These are phyloP conservation scores for Argynnis bischoffii DNA, from an alignment of 2,888 invertebrate species.

Conservation along the genomic window DNA sequence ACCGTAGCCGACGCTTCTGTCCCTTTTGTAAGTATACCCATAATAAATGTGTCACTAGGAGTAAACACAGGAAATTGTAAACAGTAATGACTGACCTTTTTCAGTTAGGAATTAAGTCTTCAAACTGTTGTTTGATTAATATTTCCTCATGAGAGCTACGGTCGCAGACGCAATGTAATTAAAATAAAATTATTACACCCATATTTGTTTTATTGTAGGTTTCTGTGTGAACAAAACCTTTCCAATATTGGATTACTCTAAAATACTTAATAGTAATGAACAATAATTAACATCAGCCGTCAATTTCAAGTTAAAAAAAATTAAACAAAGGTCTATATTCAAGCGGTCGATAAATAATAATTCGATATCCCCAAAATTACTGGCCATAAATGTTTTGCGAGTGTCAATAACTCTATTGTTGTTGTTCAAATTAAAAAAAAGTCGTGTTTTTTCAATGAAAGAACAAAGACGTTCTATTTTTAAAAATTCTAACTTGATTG, in stretches of 20 bases:
- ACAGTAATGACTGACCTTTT: conserved; percentile 28
- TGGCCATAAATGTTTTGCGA: conserved; percentile 39
- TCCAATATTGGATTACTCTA: conserved; percentile 8
- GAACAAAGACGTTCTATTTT: conserved; percentile 76
- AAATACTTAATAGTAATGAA: conserved; percentile 18
- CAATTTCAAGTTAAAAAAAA: conserved; percentile 33
- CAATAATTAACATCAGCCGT: conserved; percentile 32
- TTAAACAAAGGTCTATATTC: conserved; percentile 31
- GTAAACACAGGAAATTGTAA: conserved; percentile 34
- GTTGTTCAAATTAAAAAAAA: conserved; percentile 40
- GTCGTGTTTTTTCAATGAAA: conserved; percentile 48
- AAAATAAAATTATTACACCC: conserved; percentile 15
- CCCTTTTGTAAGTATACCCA: conserved; percentile 23
- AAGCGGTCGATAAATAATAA: conserved; percentile 35
- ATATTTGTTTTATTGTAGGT: conserved; percentile 4
- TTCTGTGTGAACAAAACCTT: not conserved
- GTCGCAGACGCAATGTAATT: conserved; percentile 14
- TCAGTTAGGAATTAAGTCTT: conserved; percentile 49
- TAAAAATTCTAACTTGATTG: conserved; percentile 60
- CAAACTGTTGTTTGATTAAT: conserved; percentile 38
- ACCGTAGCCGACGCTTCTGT: conserved; percentile 1
- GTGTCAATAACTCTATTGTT: conserved; percentile 48
- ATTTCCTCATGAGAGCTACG: conserved; percentile 24
- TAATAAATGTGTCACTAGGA: conserved; percentile 32
- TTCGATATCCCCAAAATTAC: conserved; percentile 40